phyloP scores from a whole-genome alignment of 2,888 invertebrate genomes.

The Chrysotoxum bicinctum region DNA sequence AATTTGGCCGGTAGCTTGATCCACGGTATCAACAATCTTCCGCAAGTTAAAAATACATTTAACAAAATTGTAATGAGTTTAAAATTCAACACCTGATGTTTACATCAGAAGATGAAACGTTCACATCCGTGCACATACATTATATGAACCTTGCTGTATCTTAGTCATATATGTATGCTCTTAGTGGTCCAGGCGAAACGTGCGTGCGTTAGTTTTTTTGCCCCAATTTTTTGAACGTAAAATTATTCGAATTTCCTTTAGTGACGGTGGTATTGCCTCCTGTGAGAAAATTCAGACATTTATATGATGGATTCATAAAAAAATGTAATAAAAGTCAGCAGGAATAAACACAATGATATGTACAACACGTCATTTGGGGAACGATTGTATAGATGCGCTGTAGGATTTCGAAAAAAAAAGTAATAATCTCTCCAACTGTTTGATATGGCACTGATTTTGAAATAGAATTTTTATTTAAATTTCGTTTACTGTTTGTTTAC shows the following conservation, averaged over 20 bases:
- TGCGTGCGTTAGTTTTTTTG: slow-evolving; percentile 9
- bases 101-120: slow-evolving; percentile 27
- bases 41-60: neutral
- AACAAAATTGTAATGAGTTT: slow-evolving; percentile 19
- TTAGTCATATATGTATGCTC: too few species aligned
- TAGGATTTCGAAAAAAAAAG: neutral
- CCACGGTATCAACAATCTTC: slow-evolving; percentile 1
- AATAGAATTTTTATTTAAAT: neutral
- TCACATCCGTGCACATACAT: neutral
- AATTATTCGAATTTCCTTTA: slow-evolving; percentile 12
- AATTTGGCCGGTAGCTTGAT: neutral
- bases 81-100: slow-evolving; percentile 54
- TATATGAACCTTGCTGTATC: neutral
- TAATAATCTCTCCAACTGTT: neutral
- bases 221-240: slow-evolving; percentile 36
- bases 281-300: slow-evolving; percentile 2
- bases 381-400: neutral
- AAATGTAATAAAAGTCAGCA: slow-evolving; percentile 52
- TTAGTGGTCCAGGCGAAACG: slow-evolving; percentile 10
- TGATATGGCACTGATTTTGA: neutral
- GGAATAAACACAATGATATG: slow-evolving; percentile 5
- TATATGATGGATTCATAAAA: slow-evolving; percentile 57
- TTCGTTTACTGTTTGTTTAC: neutral
- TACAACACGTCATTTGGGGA: neutral
- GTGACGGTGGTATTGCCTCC: neutral